Conservation (phyloP, 2,113 vertebrate genomes). For the Silurus meridionalis region DNA sequence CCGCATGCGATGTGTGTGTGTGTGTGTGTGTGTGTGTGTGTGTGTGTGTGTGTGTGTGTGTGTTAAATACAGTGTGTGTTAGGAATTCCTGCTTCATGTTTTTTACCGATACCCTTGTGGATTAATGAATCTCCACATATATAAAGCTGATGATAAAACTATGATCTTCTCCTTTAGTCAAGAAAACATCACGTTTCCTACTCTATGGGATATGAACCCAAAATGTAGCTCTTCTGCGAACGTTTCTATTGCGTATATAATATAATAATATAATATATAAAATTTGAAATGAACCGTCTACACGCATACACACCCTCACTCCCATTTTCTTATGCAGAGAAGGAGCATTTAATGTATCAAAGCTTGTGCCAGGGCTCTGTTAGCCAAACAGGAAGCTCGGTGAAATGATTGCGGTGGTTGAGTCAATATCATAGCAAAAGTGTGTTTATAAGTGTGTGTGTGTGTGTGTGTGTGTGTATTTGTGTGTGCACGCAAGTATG, state of each 20-base stretch:
- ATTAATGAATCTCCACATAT: no score
- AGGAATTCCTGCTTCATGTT: no score
- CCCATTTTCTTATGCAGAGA: conserved; percentile 30
- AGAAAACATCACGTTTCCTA: neutral
- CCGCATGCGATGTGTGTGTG: no score
- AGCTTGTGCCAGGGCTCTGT: conserved; percentile 13
- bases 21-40: no score
- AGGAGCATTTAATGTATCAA: conserved; percentile 36
- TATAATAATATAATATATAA: neutral
- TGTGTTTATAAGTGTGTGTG: conserved; percentile 38
- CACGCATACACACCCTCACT: conserved; percentile 4
- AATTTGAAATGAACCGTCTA: neutral
- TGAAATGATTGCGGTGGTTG: conserved; percentile 16
- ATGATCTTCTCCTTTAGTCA: neutral
- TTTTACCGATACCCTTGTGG: no score
- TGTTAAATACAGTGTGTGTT: no score
- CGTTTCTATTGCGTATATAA: neutral
- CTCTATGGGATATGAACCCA: neutral
- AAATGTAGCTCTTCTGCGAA: neutral
- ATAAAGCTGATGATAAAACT: neutral
- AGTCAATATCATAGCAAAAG: conserved; percentile 54
- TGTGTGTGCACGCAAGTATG: conserved; percentile 49
- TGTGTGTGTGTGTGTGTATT: conserved; percentile 44
- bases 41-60: no score
- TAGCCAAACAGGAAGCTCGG: conserved; percentile 42